phyloP scores from a whole-genome alignment of 1,140 invertebrate genomes.

The Microvelia longipes region DNA sequence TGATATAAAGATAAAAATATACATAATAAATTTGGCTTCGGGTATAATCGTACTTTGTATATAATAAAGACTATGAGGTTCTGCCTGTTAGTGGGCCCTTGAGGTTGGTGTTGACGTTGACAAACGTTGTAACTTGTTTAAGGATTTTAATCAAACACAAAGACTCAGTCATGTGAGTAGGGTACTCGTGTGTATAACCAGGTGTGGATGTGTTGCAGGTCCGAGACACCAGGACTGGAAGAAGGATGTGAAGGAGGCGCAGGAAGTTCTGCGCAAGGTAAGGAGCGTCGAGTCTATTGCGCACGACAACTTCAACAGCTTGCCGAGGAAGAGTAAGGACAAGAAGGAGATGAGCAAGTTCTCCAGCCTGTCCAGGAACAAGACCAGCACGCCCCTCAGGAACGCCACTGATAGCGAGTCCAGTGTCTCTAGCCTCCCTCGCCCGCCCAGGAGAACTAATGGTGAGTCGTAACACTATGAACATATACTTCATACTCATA shows the following conservation, averaged over 20 bases:
- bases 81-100: too few relatives aligned
- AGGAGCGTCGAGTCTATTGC: conserved; percentile 1
- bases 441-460: not conserved
- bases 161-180: too few relatives aligned
- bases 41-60: too few relatives aligned
- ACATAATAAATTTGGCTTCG: too few relatives aligned
- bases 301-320: not conserved
- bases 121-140: too few relatives aligned
- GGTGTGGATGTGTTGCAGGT: not conserved
- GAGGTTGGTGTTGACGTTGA: too few relatives aligned
- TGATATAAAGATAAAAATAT: too few relatives aligned
- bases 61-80: too few relatives aligned
- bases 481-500: too few relatives aligned
- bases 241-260: not conserved
- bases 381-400: not conserved
- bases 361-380: not conserved
- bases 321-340: not conserved
- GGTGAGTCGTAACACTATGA: too few relatives aligned
- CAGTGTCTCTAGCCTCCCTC: not conserved
- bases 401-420: not conserved
- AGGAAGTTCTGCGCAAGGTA: not conserved
- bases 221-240: not conserved
- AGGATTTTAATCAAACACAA: too few relatives aligned
- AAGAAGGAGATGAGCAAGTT: not conserved
- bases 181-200: too few relatives aligned